phyloP scores from a whole-genome alignment of 2,113 vertebrate genomes.

The Malaclemys terrapin region DNA sequence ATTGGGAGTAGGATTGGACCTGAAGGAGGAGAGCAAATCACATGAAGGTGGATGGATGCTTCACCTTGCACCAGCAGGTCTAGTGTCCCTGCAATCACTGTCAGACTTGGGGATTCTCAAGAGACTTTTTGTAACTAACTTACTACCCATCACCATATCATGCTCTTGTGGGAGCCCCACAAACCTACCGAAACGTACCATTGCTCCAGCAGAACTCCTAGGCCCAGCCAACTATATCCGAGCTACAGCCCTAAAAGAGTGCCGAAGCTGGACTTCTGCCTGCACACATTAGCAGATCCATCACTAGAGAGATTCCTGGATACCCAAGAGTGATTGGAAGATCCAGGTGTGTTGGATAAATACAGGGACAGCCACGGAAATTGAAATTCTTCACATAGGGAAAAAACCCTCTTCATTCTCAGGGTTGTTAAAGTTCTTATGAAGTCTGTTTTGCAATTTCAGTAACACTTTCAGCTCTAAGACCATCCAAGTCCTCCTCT shows the following conservation, averaged over 20 bases:
- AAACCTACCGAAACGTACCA: neutral
- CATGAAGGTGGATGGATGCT: too few relatives aligned
- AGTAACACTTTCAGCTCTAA: neutral
- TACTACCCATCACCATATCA: neutral
- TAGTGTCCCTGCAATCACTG: too few relatives aligned
- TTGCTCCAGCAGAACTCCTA: neutral
- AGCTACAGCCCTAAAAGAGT: neutral
- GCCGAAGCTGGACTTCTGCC: neutral
- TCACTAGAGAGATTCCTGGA: neutral
- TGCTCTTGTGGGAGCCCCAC: neutral
- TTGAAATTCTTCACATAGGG: neutral
- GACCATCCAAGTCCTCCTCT: neutral
- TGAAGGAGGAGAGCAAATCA: too few relatives aligned
- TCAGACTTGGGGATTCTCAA: too few relatives aligned
- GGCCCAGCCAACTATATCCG: neutral
- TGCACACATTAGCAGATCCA: neutral
- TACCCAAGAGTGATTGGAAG: neutral
- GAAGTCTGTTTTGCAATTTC: neutral
- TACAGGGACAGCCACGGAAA: neutral
- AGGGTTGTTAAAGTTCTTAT: neutral
- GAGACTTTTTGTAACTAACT: neutral
- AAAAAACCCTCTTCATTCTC: neutral
- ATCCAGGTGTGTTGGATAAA: neutral
- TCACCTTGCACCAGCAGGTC: too few relatives aligned
- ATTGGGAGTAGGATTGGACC: too few relatives aligned